A percentile compares a stretch with the other conserved stretches of the same genome.
These are phyloP conservation scores for Acrocephalus arundinaceus DNA, from an alignment of 2,113 vertebrate species.

Conservation along the genomic window DNA sequence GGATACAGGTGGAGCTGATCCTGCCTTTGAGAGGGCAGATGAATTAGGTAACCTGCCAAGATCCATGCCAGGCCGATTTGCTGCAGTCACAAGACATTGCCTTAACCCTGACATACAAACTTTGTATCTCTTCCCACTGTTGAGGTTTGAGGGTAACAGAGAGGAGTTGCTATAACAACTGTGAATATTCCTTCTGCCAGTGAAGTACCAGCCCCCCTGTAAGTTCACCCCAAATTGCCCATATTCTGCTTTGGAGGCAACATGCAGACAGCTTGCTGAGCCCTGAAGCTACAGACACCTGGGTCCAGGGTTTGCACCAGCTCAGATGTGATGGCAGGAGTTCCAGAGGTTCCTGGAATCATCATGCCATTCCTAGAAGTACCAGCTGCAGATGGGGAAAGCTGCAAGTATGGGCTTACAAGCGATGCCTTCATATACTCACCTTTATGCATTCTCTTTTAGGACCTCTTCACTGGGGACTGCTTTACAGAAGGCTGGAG, in stretches of 20 bases:
- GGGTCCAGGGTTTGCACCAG: not conserved
- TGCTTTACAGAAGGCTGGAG: not conserved
- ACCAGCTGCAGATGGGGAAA: not conserved
- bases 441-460: not conserved
- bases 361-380: not conserved
- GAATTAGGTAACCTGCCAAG: not conserved
- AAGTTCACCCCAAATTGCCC: not conserved
- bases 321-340: not conserved
- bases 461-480: not conserved
- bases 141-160: not conserved
- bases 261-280: not conserved
- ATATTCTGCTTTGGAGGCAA: not conserved
- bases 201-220: not conserved
- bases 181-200: not conserved
- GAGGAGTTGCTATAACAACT: not conserved
- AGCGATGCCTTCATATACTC: not conserved
- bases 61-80: not conserved
- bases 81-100: not conserved
- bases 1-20: not conserved
- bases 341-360: not conserved
- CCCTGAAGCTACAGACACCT: not conserved
- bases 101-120: not conserved
- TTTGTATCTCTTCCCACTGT: not conserved
- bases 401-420: not conserved
- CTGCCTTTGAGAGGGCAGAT: not conserved